Conservation (phyloP, 2,888 invertebrate genomes). For the Callimorpha dominula region DNA sequence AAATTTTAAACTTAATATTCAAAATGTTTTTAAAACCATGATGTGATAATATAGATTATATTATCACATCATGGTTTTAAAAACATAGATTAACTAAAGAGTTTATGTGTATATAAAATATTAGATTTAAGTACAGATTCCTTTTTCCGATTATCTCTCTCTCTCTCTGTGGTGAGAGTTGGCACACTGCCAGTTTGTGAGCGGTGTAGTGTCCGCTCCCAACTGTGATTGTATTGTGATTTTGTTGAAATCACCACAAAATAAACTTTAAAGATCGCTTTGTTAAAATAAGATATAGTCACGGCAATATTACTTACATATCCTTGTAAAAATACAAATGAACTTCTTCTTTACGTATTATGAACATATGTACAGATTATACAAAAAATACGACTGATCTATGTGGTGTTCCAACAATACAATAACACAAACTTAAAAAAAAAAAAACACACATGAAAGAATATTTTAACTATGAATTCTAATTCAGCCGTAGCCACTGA, state of each 20-base stretch:
- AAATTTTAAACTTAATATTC: no score
- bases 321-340: no score
- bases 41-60: no score
- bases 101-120: slow-evolving; percentile 12
- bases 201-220: slow-evolving; percentile 27
- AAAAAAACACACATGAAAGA: no score
- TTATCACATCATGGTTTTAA: neutral
- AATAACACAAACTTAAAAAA: no score
- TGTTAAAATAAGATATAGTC: neutral
- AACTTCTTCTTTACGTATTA: no score
- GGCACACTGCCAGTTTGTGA: slow-evolving; percentile 43
- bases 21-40: no score
- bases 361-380: no score
- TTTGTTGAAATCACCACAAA: slow-evolving; percentile 24
- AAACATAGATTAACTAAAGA: neutral
- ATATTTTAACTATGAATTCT: no score
- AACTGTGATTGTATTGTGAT: slow-evolving; percentile 30
- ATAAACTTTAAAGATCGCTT: slow-evolving; percentile 13
- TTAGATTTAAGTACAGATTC: slow-evolving; percentile 37
- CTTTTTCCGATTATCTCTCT: slow-evolving; percentile 46
- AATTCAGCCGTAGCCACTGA: no score
- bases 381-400: no score
- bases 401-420: no score
- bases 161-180: slow-evolving; percentile 26
- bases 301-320: neutral